Base-by-base conservation (phyloP, 2,797 vertebrate genomes). In the Pseudochaenichthys georgianus region DNA sequence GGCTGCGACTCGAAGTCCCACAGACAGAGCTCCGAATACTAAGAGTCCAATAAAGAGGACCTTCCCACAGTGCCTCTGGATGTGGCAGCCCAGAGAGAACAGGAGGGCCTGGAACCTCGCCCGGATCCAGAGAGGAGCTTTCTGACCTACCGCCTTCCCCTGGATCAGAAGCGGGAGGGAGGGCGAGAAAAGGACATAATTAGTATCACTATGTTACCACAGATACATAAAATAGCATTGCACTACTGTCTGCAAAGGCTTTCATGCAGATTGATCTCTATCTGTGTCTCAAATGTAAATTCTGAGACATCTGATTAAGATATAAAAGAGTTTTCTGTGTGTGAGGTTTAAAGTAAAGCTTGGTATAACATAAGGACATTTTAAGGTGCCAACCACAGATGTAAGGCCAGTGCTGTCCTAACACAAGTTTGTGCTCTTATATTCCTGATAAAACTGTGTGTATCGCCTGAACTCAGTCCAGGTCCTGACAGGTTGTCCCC, bases 21-120 rank as follows among this genome's bases (percentile, higher is more conserved):
- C 96, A 34, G 98, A 97, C 89, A 99, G 94, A 76, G 98, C 97
- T 78, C 98, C 97, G 62, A 99, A 98, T 68, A 97, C 95, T 92
- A 99, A 93, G 86, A 99, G 96, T 90, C 98, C 98, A 68, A 99
- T 95, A 94, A 99, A 98, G 81, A 99, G 97, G 64, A 99, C 97
- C 94, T 99, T 99, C 88, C 98, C 98, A 90, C 98, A 99, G 92
- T 99, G 98, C 84, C 93, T 96, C 95, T 99, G 98, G 95, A 99
- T 98, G 93, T 96, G 94, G 88, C 97, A 99, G 89, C 98, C 98
- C 95, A 99, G 93, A 82, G 95, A 95, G 95, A 99, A 99, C 87
- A 99, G 96, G 84, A 99, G 95, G 88, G 96, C 95, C 94, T 99
- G 97, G 95, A 99, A 97, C 89, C 95, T 96, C 77, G 97, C 96